Evolutionary conservation across 2,888 invertebrate species (phyloP), one percentile per base, ranked within the genome.

Genomic region (Phymatocera aterrima): DNA sequence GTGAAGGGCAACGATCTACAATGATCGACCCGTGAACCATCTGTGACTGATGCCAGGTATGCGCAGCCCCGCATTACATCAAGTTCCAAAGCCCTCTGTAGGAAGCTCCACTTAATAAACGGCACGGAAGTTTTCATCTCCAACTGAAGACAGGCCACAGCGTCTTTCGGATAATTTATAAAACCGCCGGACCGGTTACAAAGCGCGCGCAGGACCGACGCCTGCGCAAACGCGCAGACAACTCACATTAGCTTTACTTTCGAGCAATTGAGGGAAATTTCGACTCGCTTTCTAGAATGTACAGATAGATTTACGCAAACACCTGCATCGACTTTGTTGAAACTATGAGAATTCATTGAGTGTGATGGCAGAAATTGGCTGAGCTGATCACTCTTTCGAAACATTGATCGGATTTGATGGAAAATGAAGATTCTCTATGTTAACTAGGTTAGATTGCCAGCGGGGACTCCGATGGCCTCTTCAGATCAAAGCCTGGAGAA

Each of bases 1-100:
- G 81, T 82, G 82, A 81, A 81, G 81, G 82, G 79, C 80, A 80
- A 75, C 43, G 78, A 79, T 79, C 78, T 77, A 82, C 79, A 80
- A 77, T 31, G 78, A 79, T 80, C 72, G 77, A 82, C 54, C 34
- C 51, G 31, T n/a, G n/a, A 51, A 51, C 72, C 51, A 72, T 72
- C 51, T 37, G 72, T 72, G 72, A 72, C 51, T 34, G 40, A 68
- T 68, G 24, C 6, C 24, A 46, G 46, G 15, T 15, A 46, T 31
- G 24, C 43, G n/a, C 28, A 64, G 34, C 18, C 43, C 43, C 61
- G 61, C 34, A 18, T 64, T 64, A 34, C n/a, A 64, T 37, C 2
- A 0, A 10, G 61, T 64, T 37, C 61, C 61, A 64, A 37, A 57
- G 28, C 28, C 5, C 28, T 12, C 28, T 57, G 10, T 51, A 10